These are phyloP conservation scores for Augochlorella aurata DNA, from an alignment of 2,888 invertebrate species.

Conservation along the genomic window DNA sequence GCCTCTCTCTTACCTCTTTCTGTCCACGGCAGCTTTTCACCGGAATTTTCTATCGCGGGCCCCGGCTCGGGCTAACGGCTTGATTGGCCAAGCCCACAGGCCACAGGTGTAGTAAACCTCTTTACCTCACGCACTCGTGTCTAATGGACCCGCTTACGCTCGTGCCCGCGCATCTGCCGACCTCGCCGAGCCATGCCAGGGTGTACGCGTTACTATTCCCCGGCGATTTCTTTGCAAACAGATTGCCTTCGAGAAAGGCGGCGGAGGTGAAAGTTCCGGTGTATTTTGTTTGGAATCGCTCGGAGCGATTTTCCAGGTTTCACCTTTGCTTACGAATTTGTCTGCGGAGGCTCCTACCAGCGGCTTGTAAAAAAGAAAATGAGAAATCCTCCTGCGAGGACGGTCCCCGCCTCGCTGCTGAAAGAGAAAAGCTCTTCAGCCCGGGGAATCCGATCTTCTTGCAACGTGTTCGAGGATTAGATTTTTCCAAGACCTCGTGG, in stretches of 20 bases:
- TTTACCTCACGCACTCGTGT: conserved; percentile 72
- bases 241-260: conserved; percentile 18
- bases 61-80: conserved; percentile 32
- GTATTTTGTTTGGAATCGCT: conserved; percentile 10
- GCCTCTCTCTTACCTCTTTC: conserved; percentile 24
- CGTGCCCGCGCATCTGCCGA: conserved; percentile 67
- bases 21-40: conserved; percentile 38
- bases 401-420: not conserved
- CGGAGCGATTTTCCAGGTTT: conserved; percentile 14
- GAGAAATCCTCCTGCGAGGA: not conserved
- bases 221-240: conserved; percentile 23
- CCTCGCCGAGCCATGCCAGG: conserved; percentile 42
- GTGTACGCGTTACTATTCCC: conserved; percentile 40
- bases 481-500: not conserved
- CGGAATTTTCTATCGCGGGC: conserved; percentile 43
- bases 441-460: not conserved
- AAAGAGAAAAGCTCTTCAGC: not conserved
- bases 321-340: conserved; percentile 19
- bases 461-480: not conserved
- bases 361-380: not conserved
- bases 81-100: conserved; percentile 72
- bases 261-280: conserved; percentile 16
- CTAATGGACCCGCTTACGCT: conserved; percentile 72
- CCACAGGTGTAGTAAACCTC: conserved; percentile 77
- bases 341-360: not conserved